These are phyloP conservation scores for Esox niger DNA, from an alignment of 2,113 vertebrate species.

Conservation along the genomic window DNA sequence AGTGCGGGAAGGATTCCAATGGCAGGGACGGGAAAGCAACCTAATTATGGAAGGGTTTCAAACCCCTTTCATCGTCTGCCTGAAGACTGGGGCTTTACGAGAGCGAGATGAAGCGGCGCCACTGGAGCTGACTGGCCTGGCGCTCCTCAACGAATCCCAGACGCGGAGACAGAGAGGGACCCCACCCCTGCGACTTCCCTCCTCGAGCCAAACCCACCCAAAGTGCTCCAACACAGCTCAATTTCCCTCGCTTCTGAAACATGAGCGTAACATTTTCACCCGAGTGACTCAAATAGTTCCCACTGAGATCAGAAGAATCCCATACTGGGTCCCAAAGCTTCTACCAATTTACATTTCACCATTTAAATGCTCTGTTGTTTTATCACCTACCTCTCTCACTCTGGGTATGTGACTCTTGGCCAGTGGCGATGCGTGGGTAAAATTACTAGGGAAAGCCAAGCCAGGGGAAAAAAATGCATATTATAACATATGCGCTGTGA, in stretches of 20 bases:
- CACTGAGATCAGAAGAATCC: constrained; percentile 18
- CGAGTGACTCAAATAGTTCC: not conserved
- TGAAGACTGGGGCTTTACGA: constrained; percentile 69
- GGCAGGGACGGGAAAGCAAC: constrained; percentile 61
- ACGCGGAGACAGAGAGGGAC: constrained; percentile 26
- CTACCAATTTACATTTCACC: not conserved
- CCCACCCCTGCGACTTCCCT: constrained; percentile 41
- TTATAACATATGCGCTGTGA: too few relatives aligned
- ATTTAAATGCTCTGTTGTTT: not conserved
- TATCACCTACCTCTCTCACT: not conserved
- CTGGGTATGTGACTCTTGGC: constrained; percentile 1
- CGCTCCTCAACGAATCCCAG: constrained; percentile 58
- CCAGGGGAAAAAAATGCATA: too few relatives aligned
- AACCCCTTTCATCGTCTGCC: constrained; percentile 69
- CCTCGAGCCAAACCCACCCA: constrained; percentile 27
- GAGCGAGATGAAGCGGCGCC: constrained; percentile 50
- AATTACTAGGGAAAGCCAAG: too few relatives aligned
- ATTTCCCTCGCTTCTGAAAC: constrained; percentile 24
- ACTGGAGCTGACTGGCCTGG: constrained; percentile 65
- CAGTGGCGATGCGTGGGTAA: too few relatives aligned
- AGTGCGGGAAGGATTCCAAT: constrained; percentile 58
- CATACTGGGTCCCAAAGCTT: not conserved
- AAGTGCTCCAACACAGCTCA: constrained; percentile 22
- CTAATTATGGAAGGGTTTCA: constrained; percentile 67
- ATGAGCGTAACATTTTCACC: constrained; percentile 16